Conservation (phyloP, 2,797 vertebrate genomes). For the Ispidina picta region DNA sequence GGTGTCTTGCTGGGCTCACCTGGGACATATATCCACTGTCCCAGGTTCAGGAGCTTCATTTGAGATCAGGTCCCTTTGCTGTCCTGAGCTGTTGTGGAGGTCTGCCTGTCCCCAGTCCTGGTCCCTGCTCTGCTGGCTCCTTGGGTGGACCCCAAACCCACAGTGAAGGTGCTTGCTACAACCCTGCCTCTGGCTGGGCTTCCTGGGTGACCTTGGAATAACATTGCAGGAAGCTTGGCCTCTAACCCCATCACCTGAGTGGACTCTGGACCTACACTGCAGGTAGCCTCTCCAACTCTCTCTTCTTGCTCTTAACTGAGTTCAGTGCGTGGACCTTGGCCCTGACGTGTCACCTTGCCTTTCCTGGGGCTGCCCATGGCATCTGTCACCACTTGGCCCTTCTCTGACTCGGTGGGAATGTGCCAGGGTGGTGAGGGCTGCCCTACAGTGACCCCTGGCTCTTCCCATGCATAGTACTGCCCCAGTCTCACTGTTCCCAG, state of each 20-base stretch:
- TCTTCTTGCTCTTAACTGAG: not conserved
- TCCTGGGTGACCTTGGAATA: not conserved
- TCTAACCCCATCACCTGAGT: rapidly evolving
- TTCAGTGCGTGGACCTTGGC: not conserved
- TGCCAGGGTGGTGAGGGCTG: rapidly evolving
- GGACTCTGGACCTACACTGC: not conserved
- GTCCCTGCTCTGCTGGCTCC: not conserved
- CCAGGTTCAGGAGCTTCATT: not conserved
- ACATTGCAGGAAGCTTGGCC: rapidly evolving
- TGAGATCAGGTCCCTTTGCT: rapidly evolving
- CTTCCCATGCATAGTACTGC: not conserved
- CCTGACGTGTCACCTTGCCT: not conserved
- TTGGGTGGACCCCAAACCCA: rapidly evolving
- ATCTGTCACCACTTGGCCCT: not conserved
- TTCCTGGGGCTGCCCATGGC: not conserved
- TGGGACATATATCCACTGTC: not conserved
- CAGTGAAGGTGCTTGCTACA: rapidly evolving
- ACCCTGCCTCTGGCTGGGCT: not conserved
- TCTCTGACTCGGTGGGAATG: not conserved
- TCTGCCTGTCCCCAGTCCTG: rapidly evolving
- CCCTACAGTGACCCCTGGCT: not conserved
- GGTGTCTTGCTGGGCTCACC: not conserved
- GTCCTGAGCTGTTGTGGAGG: too few relatives aligned
- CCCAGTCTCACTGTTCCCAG: rapidly evolving
- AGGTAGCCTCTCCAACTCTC: not conserved